Percentiles rank a stretch among this genome's conserved stretches.
Conservation (phyloP, 2,888 invertebrate species). For the Hetaerina titia region DNA sequence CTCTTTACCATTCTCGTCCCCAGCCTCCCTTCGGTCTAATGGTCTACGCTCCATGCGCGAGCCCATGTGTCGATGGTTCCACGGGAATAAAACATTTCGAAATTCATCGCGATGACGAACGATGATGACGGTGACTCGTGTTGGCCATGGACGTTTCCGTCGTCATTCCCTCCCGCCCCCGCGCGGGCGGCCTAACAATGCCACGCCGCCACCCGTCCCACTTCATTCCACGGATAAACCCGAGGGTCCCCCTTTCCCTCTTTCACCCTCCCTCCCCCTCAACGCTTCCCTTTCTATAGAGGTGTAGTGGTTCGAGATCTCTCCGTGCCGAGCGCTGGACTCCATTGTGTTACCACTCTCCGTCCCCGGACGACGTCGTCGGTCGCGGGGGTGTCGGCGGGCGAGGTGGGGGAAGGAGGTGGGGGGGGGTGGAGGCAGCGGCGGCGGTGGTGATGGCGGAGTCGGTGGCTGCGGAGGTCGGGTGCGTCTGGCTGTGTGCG, state of each 20-base stretch:
- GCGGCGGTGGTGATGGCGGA: constrained; percentile 15
- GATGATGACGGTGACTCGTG: constrained; percentile 42
- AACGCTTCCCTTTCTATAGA: not conserved
- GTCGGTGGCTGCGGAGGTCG: not conserved
- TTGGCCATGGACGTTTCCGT: too few species aligned
- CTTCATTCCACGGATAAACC: not conserved
- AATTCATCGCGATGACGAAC: constrained; percentile 27
- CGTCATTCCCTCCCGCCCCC: not conserved
- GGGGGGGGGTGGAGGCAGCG: not conserved
- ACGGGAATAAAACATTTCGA: constrained; percentile 48
- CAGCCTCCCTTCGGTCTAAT: not conserved
- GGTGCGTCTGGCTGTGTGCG: not conserved
- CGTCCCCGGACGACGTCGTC: not conserved
- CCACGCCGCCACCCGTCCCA: not conserved
- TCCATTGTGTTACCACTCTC: not conserved
- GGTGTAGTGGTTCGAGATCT: constrained; percentile 39
- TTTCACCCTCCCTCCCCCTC: not conserved
- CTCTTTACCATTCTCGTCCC: not conserved
- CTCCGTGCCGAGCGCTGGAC: not conserved
- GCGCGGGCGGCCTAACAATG: not conserved
- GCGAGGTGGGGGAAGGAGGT: not conserved
- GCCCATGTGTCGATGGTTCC: not conserved
- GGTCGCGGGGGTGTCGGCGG: not conserved
- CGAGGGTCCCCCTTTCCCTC: not conserved
- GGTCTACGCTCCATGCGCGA: not conserved